Percentiles rank a stretch among this genome's conserved stretches.
These are phyloP conservation scores for Pseudochirops corinnae DNA, from an alignment of 2,797 vertebrate species.

Conservation along the genomic window DNA sequence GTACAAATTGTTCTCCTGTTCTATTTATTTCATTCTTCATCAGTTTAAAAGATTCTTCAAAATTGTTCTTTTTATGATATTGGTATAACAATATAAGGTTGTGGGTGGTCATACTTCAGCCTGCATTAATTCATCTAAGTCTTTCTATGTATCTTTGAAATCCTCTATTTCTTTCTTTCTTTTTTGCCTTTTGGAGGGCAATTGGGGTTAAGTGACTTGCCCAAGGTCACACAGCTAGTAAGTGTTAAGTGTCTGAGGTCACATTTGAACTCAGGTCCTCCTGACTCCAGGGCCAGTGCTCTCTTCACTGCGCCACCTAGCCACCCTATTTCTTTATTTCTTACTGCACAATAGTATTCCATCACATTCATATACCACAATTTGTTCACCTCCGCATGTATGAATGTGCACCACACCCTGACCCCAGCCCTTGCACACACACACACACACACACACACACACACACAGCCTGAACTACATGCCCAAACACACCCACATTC, in stretches of 20 bases:
- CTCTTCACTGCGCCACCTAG: too few relatives aligned
- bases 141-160: not conserved
- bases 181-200: not conserved
- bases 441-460: not conserved
- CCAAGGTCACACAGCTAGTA: too few relatives aligned
- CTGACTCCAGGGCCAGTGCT: too few relatives aligned
- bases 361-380: not conserved
- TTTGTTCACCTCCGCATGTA: not conserved
- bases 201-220: too few relatives aligned
- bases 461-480: not conserved
- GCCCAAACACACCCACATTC: not conserved
- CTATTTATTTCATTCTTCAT: not conserved
- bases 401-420: not conserved
- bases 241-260: too few relatives aligned
- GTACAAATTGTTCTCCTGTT: not conserved
- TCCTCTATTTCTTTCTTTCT: not conserved
- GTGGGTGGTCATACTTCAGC: not conserved
- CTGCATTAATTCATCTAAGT: not conserved
- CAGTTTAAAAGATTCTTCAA: not conserved
- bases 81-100: not conserved
- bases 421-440: not conserved
- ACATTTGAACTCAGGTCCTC: too few relatives aligned
- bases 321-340: not conserved
- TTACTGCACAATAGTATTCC: not conserved
- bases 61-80: not conserved